Evolutionary conservation across 2,888 invertebrate species (phyloP).

Genomic region (Sphinx pinastri): DNA sequence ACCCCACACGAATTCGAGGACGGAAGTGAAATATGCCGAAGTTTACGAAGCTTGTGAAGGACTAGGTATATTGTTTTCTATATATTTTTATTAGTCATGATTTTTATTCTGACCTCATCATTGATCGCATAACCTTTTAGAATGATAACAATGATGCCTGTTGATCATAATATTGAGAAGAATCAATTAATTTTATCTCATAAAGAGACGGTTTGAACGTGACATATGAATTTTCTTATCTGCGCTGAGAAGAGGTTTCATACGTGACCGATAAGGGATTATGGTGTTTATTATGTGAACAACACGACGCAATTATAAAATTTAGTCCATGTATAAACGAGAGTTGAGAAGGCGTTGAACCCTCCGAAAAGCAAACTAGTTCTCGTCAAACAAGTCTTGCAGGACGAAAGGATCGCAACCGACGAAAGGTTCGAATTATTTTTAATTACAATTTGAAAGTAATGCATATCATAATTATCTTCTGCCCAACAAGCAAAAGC

Average conservation of each 20-base stretch:
- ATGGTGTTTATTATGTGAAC: constrained; percentile 37
- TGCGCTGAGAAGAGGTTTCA: constrained; percentile 30
- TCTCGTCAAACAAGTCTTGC: constrained; percentile 60
- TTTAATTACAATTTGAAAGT: constrained; percentile 21
- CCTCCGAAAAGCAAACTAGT: constrained; percentile 71
- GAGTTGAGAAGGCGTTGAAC: constrained; percentile 67
- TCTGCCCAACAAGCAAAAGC: too few species aligned
- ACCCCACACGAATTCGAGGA: constrained; percentile 46
- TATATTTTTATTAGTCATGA: constrained; percentile 14
- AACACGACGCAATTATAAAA: constrained; percentile 33
- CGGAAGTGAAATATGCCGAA: constrained; percentile 68
- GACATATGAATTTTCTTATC: constrained; percentile 49
- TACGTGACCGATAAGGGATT: constrained; percentile 46
- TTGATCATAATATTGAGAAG: constrained; percentile 16
- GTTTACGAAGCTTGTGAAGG: constrained; percentile 74
- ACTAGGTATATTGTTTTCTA: constrained; percentile 59
- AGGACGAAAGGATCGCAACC: constrained; percentile 46
- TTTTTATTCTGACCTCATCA: constrained; percentile 27
- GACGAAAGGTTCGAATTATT: constrained; percentile 13
- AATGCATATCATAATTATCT: background rate
- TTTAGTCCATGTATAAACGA: constrained; percentile 32
- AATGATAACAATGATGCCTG: background rate
- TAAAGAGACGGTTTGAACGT: constrained; percentile 35
- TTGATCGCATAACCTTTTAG: background rate
- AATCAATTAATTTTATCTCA: constrained; percentile 36